phyloP scores from a whole-genome alignment of 2,113 vertebrate species.

The Genyomyrus donnyi region DNA sequence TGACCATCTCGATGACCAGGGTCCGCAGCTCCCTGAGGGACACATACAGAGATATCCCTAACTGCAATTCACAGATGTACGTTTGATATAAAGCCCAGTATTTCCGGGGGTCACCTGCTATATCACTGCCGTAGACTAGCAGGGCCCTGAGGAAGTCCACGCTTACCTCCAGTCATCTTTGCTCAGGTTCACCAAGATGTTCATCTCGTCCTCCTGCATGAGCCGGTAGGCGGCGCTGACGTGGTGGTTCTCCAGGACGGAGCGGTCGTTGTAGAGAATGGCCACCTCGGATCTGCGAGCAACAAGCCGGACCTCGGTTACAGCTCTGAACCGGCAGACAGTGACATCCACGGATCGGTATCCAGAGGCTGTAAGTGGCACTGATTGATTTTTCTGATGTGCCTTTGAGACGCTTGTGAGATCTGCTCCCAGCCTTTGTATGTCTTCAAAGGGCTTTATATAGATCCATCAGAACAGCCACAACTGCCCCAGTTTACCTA shows the following conservation, averaged over 20 bases:
- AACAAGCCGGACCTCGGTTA: neutral
- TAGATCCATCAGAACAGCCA: neutral
- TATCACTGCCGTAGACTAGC: neutral
- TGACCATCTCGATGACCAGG: conserved; percentile 96
- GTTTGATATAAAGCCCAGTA: neutral
- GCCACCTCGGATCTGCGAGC: conserved; percentile 86
- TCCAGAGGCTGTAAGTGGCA: neutral
- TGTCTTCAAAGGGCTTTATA: neutral
- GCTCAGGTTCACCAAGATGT: conserved; percentile 85
- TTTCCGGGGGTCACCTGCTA: neutral
- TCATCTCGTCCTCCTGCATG: conserved; percentile 98
- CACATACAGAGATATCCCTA: neutral
- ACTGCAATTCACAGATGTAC: neutral
- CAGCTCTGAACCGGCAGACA: neutral
- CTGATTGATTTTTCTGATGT: neutral
- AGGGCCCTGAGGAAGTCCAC: neutral
- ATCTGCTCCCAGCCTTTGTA: neutral
- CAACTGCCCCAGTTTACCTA: neutral
- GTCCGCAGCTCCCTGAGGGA: conserved; percentile 79
- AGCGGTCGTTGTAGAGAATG: conserved; percentile 92
- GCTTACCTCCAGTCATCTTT: conserved; percentile 97
- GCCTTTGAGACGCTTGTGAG: neutral
- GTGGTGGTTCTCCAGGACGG: conserved; percentile 95
- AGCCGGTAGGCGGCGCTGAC: conserved; percentile 94
- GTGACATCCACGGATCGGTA: neutral